Evolutionary conservation across 2,888 invertebrate species (phyloP), one percentile per base, ranked within the genome.

Genomic region (Panorpa germanica): DNA sequence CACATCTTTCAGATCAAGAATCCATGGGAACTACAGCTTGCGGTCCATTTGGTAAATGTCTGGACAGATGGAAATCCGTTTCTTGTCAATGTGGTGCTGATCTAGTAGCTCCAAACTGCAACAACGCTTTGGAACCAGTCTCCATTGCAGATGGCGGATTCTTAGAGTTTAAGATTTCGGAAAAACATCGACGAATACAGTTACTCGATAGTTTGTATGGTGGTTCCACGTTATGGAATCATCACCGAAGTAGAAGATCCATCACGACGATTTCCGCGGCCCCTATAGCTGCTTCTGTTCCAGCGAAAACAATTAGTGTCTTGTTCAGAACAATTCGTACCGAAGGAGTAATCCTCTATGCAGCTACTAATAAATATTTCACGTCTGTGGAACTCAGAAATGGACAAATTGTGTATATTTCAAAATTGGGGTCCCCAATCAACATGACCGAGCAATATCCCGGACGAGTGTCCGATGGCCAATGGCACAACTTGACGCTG

Each of bases 401-500:
- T 36, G 85, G 86, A 2, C 73, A 73, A 45, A 56, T 90, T 17
- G 61, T 70, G 19, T 90, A 88, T 45, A 71, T 70, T 17, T 86
- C 88, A 3, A 70, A 75, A 46, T 67, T 82, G 41, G 75, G 77
- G 31, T 65, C 70, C 5, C 55, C 75, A 1, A 76, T 88, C 1
- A 85, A 85, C 45, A 83, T 88, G 80, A 81, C 76, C 2, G 70
- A 75, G 35, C 49, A 61, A 2, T 63, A 67, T 38, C 60, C 65
- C 23, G 57, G 53, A 25, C 57, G 58, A 26, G 56, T 88, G 2
- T 63, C 73, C 8, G 85, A 91, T 55, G 88, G 90, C 4, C 62
- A 62, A 29, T 91, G 90, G 91, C 90, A 91, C 48, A 85, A 82
- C 45, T 57, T 90, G 4, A 82, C 81, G 0, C 52, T 93, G 24